Conservation (phyloP, 1,140 invertebrate genomes). For the Scaptomyza montana region DNA sequence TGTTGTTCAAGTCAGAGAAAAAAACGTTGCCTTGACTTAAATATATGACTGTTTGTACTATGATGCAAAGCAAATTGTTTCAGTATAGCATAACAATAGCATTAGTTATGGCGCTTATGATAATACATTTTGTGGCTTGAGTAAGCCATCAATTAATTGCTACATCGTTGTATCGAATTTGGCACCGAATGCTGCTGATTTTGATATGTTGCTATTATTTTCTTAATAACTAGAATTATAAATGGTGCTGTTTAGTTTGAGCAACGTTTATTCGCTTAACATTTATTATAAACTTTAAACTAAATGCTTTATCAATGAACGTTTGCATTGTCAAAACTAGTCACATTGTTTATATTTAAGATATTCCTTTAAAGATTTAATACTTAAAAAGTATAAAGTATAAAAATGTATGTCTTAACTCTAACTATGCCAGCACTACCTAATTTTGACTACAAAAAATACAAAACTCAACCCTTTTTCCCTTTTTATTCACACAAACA, state of each 20-base stretch:
- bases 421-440: not conserved
- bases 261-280: too few species aligned
- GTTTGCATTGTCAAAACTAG: too few species aligned
- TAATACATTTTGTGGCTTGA: conserved; percentile 18
- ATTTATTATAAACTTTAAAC: too few species aligned
- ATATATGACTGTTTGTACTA: too few species aligned
- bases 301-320: too few species aligned
- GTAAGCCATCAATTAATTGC: conserved; percentile 13
- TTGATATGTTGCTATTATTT: not conserved
- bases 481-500: not conserved
- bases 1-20: conserved; percentile 34
- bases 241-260: too few species aligned
- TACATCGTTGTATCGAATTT: not conserved
- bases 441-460: conserved; percentile 16
- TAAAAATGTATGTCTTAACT: not conserved
- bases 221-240: too few species aligned
- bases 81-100: conserved; percentile 13
- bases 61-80: conserved; percentile 29
- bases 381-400: too few species aligned
- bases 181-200: not conserved
- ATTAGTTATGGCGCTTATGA: conserved; percentile 28
- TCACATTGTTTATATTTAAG: too few species aligned
- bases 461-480: conserved; percentile 1
- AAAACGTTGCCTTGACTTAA: conserved; percentile 31
- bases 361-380: too few species aligned